Evolutionary conservation across 2,888 invertebrate species (phyloP), one percentile per base, ranked within the genome.

Genomic region (Chloroclysta siterata): DNA sequence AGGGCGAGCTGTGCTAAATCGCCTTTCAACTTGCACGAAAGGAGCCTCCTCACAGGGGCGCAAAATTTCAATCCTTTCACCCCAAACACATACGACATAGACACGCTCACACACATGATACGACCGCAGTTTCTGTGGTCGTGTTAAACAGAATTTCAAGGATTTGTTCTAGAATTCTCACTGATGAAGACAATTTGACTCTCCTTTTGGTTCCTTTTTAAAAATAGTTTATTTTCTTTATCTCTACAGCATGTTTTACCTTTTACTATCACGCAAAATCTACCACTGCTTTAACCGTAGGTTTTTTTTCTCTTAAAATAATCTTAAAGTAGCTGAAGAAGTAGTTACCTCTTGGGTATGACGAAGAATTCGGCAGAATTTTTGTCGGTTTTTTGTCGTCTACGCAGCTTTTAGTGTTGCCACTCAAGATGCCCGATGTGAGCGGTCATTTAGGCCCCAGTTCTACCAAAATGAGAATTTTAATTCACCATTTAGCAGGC

Each of bases 401-500:
- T n/a, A n/a, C n/a, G n/a, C n/a, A n/a, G n/a, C n/a, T n/a, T n/a
- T n/a, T n/a, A n/a, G n/a, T n/a, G n/a, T n/a, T n/a, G n/a, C n/a
- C n/a, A n/a, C n/a, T n/a, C n/a, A n/a, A n/a, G n/a, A n/a, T n/a
- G n/a, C n/a, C n/a, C n/a, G n/a, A n/a, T n/a, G n/a, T n/a, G n/a
- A n/a, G n/a, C n/a, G n/a, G n/a, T n/a, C 10, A 2, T 7, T 10
- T 5, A 36, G 36, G 22, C 22, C 11, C 36, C 47, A n/a, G 7
- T 10, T 42, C 14, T 15, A n/a, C 10, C 17, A 14, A 54, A 54
- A 50, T 46, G 39, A 33, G 11, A 29, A 50, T 55, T 51, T 56
- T 58, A 59, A 67, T 62, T 64, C 62, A 48, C 22, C 56, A 55
- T 59, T 51, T 33, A 58, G 39, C 54, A 33, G 60, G 39, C 46